These are phyloP conservation scores for Malacoraja senta DNA, from an alignment of 2,797 vertebrate genomes.

Conservation along the genomic window DNA sequence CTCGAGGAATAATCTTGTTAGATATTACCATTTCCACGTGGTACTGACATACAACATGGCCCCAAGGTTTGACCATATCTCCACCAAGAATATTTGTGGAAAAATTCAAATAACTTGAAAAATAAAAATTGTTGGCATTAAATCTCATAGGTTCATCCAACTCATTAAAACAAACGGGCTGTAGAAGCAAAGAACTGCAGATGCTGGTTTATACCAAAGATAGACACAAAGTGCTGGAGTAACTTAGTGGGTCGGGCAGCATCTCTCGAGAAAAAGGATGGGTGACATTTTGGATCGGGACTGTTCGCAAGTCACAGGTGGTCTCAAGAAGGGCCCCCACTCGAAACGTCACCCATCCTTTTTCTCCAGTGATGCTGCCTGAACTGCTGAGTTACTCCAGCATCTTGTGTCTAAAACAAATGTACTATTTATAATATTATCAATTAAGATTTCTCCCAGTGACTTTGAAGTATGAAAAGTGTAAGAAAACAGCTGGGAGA, in stretches of 20 bases:
- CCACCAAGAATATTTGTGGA: neutral
- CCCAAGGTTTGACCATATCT: neutral
- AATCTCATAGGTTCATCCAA: neutral
- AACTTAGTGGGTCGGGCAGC: too few species aligned
- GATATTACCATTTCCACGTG: neutral
- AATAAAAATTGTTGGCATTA: neutral
- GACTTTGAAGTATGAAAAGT: slow-evolving; percentile 13
- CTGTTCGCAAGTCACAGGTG: too few species aligned
- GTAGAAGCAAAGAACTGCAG: too few species aligned
- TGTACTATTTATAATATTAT: neutral
- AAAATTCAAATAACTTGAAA: neutral
- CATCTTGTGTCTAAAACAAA: neutral
- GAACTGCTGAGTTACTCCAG: too few species aligned
- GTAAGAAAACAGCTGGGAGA: neutral
- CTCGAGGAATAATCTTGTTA: neutral
- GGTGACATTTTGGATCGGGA: too few species aligned
- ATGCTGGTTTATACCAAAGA: too few species aligned
- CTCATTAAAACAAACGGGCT: neutral
- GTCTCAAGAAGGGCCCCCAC: too few species aligned
- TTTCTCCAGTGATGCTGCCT: too few species aligned
- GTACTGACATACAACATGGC: too few species aligned
- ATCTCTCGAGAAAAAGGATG: too few species aligned
- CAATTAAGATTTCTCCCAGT: slow-evolving; percentile 1
- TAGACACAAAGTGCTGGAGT: too few species aligned
- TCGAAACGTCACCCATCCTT: too few species aligned